Base-by-base conservation (phyloP, 2,888 invertebrate genomes). In the Eretmocerus hayati region DNA sequence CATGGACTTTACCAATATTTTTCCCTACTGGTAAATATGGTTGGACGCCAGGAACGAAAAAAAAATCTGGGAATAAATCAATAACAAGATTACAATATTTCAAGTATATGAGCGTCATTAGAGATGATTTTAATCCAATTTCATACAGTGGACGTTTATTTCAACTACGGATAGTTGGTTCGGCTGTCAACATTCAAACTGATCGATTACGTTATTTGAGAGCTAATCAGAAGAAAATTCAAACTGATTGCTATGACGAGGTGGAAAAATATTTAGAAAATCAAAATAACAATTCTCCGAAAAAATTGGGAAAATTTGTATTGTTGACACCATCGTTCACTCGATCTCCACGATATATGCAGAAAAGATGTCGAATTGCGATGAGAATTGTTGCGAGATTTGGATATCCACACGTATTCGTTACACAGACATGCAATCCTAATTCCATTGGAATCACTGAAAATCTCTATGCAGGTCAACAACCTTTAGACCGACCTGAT, bases 371-470 rank as follows among this genome's bases (percentile, higher is more conserved):
- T 55, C 67, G 73, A 53, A 72, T 73, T 62, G 66, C 69, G 1
- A 73, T 74, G 71, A 58, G 69, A 13, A 65, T 71, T 40, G 73
- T 74, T 4, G 30, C 62, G 30, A 64, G 65, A 50, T 68, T 56
- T 62, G 74, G 74, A n/a, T 63, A 64, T 48, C 72, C 73, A 20
- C 65, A 69, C 55, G 56, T 71, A n/a, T 75, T 74, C 54, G 56
- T 73, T 8, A 73, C 72, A 15, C 62, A 72, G 55, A 72, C 74
- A 2, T 71, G 70, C 50, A 73, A 73, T 58, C 71, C 69, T 3
- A 64, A 63, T 44, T 73, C 72, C 69, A 49, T 44, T 16, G 71
- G 73, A 42, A 54, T 54, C 13, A n/a, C 9, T 22, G 46, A 48
- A 48, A 50, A 53, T 37, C n/a, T 53, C 19, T 20, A 48, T 20